Percentiles rank a stretch among this genome's conserved stretches.
Evolutionary conservation across 1,140 invertebrate species (phyloP).

Genomic region (Zaprionus ornatus): DNA sequence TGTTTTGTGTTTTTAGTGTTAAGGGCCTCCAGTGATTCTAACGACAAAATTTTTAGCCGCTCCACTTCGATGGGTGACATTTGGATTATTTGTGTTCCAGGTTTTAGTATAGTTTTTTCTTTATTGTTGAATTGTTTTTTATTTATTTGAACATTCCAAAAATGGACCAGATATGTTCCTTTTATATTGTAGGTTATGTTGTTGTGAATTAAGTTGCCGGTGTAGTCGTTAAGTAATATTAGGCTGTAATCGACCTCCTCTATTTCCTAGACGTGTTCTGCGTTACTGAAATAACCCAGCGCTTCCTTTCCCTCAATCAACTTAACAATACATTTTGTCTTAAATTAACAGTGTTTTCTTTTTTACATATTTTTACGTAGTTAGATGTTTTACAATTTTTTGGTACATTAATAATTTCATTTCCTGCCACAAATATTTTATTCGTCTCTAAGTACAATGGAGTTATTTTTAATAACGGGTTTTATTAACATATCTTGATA

Average conservation of each 20-base stretch:
- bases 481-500: too few species aligned
- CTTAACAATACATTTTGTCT: conserved; percentile 7
- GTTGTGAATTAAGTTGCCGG: not conserved
- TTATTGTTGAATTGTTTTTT: not conserved
- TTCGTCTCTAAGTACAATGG: not conserved
- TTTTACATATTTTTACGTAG: not conserved
- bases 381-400: conserved; percentile 10
- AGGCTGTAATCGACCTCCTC: not conserved
- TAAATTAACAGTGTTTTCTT: conserved; percentile 7
- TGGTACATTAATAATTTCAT: not conserved
- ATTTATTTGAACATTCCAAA: not conserved
- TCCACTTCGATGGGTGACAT: not conserved
- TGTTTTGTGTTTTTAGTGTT: not conserved
- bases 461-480: not conserved
- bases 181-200: not conserved
- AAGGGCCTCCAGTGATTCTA: not conserved
- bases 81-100: not conserved
- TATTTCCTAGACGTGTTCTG: not conserved
- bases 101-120: not conserved
- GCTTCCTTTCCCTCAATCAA: conserved; percentile 2
- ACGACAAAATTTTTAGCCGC: not conserved
- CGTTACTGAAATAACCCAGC: not conserved
- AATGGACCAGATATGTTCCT: not conserved
- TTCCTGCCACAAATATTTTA: not conserved
- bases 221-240: conserved; percentile 1